Evolutionary conservation across 1,140 invertebrate species (phyloP), one percentile per base, ranked within the genome.

Genomic region (Cephus cinctus): DNA sequence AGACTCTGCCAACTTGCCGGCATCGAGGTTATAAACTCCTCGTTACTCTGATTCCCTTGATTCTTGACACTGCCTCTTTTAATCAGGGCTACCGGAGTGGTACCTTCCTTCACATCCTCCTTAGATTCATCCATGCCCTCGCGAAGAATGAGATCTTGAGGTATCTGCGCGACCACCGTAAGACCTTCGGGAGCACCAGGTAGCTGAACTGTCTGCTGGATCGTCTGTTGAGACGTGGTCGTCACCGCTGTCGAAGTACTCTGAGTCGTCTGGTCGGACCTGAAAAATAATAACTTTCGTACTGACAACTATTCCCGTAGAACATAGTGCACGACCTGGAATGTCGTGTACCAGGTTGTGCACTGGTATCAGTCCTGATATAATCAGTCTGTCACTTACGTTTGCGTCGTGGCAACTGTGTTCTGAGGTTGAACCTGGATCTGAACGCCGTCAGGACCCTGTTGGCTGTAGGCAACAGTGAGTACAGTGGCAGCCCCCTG

Each of bases 1-100:
- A 90, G 73, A 40, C 86, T 86, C 66, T 89, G 87, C 87, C 87
- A 90, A n/a, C 69, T 69, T 1, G 73, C 69, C 2, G 69, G 72
- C 68, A 75, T 70, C 14, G 69, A 67, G 2, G 69, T 69, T 9
- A 75, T 67, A 21, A 69, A 71, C 15, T 75, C 74, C 16, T 75
- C 71, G 4, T 60, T 53, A 14, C 65, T 65, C 20, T 71, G 70
- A 51, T 67, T 71, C 1, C 47, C 63, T 45, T 73, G 69, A 38
- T 25, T 68, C 22, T 77, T 77, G 11, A 77, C 73, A 11, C 60
- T 74, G 21, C 79, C 79, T 4, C 69, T 75, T 51, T 81, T 81
- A 14, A 81, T 80, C 15, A 80, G 61, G 2, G 78, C 78, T 1
- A 80, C 78, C 0, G 79, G 79, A 1, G 76, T 77, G 4, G 74